Percentiles rank a stretch among this genome's conserved stretches.
These are phyloP conservation scores for Cyphomyrus plagiostoma DNA, from an alignment of 2,113 vertebrate species.

Conservation along the genomic window DNA sequence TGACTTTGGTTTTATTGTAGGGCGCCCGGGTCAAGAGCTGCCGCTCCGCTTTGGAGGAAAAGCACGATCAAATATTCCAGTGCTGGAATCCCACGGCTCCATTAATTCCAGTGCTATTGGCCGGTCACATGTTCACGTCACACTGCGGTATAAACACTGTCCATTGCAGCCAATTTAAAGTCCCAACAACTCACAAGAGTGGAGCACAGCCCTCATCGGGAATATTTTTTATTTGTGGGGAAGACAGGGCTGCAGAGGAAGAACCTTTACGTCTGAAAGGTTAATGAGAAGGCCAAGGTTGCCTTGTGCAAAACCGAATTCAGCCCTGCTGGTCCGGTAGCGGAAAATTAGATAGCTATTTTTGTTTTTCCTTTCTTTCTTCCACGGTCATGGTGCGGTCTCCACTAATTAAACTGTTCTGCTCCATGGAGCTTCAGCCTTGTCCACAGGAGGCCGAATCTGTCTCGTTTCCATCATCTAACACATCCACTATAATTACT, in stretches of 20 bases:
- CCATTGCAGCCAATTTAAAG: background rate
- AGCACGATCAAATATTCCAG: background rate
- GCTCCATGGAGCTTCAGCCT: conserved; percentile 14
- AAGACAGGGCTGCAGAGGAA: background rate
- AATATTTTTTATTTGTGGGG: background rate
- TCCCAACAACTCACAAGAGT: background rate
- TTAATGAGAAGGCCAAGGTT: background rate
- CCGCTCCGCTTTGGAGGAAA: background rate
- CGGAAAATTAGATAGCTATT: conserved; percentile 17
- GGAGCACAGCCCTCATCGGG: background rate
- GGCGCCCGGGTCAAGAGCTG: background rate
- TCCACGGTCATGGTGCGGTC: background rate
- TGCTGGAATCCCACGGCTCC: background rate
- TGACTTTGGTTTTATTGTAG: background rate
- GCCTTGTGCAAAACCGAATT: background rate
- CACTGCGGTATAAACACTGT: background rate
- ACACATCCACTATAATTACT: conserved; percentile 19
- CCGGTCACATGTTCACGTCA: background rate
- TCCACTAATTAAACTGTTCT: conserved; percentile 28
- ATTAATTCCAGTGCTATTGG: background rate
- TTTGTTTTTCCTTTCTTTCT: conserved; percentile 8
- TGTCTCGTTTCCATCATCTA: conserved; percentile 22
- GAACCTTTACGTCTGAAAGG: conserved; percentile 14
- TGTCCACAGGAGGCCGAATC: conserved; percentile 18
- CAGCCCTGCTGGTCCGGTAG: background rate